phyloP scores from a whole-genome alignment of 2,113 vertebrate genomes.

The Anoura caudifer region DNA sequence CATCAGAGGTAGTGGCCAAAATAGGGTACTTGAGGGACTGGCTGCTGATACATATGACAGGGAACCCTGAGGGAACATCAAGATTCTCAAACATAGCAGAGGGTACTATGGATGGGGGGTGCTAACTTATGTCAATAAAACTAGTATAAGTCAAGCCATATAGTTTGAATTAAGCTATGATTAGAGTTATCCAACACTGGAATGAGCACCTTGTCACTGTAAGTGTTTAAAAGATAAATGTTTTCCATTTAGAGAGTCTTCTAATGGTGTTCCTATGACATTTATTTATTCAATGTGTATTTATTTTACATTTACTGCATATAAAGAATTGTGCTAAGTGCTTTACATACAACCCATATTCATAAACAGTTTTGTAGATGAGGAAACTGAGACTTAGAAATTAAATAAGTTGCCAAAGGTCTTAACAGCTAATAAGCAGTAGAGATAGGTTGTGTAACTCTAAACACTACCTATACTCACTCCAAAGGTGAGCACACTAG shows the following conservation, averaged over 20 bases:
- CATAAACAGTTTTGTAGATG: background rate
- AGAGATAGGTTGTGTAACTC: background rate
- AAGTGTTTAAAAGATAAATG: background rate
- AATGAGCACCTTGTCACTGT: background rate
- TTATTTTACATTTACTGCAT: background rate
- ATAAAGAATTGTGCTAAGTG: background rate
- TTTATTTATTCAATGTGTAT: background rate
- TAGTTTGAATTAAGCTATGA: background rate
- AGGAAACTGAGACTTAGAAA: background rate
- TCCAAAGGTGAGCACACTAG: background rate
- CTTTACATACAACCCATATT: background rate
- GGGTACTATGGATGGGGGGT: too few species aligned
- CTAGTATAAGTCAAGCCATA: background rate
- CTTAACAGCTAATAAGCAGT: background rate
- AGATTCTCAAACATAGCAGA: background rate
- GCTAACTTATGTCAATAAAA: background rate
- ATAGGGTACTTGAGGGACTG: background rate
- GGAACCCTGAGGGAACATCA: background rate
- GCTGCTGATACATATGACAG: background rate
- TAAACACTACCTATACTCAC: background rate
- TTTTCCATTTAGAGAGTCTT: background rate
- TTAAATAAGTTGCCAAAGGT: background rate
- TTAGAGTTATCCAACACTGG: background rate
- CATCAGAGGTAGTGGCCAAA: background rate
- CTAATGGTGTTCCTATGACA: background rate